These are phyloP conservation scores for Siderastrea siderea DNA, from an alignment of 92 coral and sea anemone genomes.

Conservation along the genomic window DNA sequence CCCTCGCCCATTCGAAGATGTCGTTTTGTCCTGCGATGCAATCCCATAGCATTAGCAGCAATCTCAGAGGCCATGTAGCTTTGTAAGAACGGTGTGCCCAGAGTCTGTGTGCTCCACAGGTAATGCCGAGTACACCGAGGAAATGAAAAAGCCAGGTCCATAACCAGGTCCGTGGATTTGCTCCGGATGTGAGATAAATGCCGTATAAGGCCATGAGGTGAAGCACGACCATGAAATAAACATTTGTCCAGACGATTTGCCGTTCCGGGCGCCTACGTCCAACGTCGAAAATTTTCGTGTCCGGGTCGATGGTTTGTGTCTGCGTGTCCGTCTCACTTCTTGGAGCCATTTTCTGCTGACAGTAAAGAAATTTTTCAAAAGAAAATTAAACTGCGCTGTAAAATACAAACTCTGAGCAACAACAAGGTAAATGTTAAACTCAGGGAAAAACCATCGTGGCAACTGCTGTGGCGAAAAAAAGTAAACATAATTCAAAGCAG, in stretches of 20 bases:
- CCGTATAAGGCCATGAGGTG: slow-evolving; percentile 74
- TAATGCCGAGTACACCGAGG: slow-evolving; percentile 65
- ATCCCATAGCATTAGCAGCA: slow-evolving; percentile 63
- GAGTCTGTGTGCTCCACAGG: slow-evolving; percentile 80
- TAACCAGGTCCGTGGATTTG: slow-evolving; percentile 61
- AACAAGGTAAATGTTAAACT: not conserved
- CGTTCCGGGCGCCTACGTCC: slow-evolving; percentile 9
- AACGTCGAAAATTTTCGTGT: not conserved
- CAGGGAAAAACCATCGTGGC: slow-evolving; percentile 17
- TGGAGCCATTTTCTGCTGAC: slow-evolving; percentile 18
- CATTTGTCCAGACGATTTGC: slow-evolving; percentile 76
- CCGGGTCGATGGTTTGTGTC: not conserved
- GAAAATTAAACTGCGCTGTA: not conserved
- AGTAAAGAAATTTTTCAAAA: not conserved
- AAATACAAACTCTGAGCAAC: not conserved
- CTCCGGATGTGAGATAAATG: slow-evolving; percentile 57
- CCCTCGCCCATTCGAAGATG: slow-evolving; percentile 83
- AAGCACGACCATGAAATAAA: slow-evolving; percentile 53
- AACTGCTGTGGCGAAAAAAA: not conserved
- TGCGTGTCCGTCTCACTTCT: not conserved
- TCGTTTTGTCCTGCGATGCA: slow-evolving; percentile 70
- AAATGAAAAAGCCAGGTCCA: slow-evolving; percentile 62
- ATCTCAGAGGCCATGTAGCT: slow-evolving; percentile 71
- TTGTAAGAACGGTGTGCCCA: slow-evolving; percentile 82
- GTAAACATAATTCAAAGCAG: no score